Evolutionary conservation across 1,140 invertebrate species (phyloP), one percentile per base, ranked within the genome.

Genomic region (Drosophila busckii): DNA sequence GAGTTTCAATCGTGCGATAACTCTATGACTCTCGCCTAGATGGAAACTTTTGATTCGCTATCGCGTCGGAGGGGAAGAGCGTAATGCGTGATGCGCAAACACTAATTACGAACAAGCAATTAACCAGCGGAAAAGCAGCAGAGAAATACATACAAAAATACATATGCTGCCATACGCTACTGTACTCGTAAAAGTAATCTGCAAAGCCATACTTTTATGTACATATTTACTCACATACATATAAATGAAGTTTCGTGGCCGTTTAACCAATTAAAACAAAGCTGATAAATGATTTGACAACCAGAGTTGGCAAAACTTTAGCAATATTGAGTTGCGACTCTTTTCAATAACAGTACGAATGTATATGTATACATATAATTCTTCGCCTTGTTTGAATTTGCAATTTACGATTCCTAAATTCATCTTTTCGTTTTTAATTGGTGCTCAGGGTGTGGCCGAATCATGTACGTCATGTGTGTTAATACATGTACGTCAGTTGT

Each of bases 51-150:
- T 63, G 73, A 78, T 78, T 78, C 71, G 71, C 80, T 80, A 56
- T 54, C 38, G 45, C 22, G 22, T 44, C n/a, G 12, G 52, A 67
- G 55, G 55, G 59, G 48, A 63, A 42, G 32, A 53, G 49, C 13
- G 19, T 25, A 16, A 16, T 13, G 15, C 50, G 34, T 34, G 29
- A 13, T 28, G 23, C 23, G 23, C 35, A 26, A 50, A 56, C 35
- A 41, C 58, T 78, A 80, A 73, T 80, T 78, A 75, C 31, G 20
- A 49, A 32, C 34, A 68, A 53, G 32, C 66, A 69, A 69, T 69
- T 69, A 69, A 62, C 35, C 29, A 29, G 10, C 13, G 6, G n/a
- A 8, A 35, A 6, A 53, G 13, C 29, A 9, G 28, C 10, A n/a
- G n/a, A n/a, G 23, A 29, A 34, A 12, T 38, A 22, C 8, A 4